Base-by-base conservation (phyloP, 2,888 invertebrate species). In the Trichacis sp. region DNA sequence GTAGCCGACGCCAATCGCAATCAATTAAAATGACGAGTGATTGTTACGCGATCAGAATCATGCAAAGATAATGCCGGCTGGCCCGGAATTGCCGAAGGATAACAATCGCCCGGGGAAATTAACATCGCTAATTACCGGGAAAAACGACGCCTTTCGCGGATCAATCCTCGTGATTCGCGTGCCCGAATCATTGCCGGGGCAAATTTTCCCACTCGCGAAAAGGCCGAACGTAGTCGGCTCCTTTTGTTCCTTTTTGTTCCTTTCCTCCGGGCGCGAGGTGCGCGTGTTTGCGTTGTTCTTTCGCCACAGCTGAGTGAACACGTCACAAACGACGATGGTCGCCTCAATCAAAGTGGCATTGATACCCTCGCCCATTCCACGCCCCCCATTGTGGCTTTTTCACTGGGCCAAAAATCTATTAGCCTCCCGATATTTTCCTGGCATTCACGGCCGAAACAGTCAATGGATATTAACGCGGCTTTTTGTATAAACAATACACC, bases 261-360 rank as follows among this genome's bases (percentile, higher is more conserved):
- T 60, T 68, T 69, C 24, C 3, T 55, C 63, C 69, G 69, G 57
- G 61, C 69, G 70, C 71, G 73, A 76, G 73, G 66, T 66, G 73
- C 62, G 68, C 64, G 56, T 53, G 51, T 51, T 51, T 51, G 71
- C 67, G 76, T 74, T 76, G 77, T 80, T 76, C 76, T 77, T 77
- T 76, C 75, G 63, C 70, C 72, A 80, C 81, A 76, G 78, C 71
- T 73, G 81, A 81, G 74, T 74, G 82, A 80, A 76, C 83, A 83
- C 78, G 83, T 83, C 83, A 78, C 81, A 82, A 83, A 77, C 78
- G 75, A 74, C 74, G 74, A 77, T 73, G 74, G 69, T 75, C 72
- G 75, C 77, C 78, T 83, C 83, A 82, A 83, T 83, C 83, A 83
- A 80, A 78, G 74, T 76, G 79, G 75, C 79, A 83, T 82, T 82